These are phyloP conservation scores for Drosophila phalerata DNA, from an alignment of 2,888 invertebrate species.

Conservation along the genomic window DNA sequence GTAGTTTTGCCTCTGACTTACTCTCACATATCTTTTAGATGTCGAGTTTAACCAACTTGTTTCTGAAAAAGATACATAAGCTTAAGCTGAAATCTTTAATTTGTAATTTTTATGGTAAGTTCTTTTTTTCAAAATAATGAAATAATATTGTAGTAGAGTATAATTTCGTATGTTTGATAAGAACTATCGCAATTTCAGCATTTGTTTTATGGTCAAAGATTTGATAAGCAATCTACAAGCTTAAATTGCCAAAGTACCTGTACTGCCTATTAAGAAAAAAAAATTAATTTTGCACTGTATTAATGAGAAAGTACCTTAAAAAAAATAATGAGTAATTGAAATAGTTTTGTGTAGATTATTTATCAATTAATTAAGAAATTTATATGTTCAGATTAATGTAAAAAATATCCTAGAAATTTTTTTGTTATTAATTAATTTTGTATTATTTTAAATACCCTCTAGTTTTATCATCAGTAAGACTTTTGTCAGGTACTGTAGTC, in stretches of 20 bases:
- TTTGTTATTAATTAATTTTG: background rate
- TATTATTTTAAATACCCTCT: background rate
- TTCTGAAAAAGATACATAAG: background rate
- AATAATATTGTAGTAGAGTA: background rate
- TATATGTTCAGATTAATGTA: too few species aligned
- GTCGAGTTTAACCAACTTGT: background rate
- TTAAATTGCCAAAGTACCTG: conserved; percentile 15
- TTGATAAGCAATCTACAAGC: conserved; percentile 37
- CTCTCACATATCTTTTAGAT: background rate
- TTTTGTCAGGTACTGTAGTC: background rate
- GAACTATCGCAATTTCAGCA: conserved; percentile 20
- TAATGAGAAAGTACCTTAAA: background rate
- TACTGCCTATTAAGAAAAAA: background rate
- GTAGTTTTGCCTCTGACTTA: conserved; percentile 6
- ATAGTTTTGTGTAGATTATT: too few species aligned
- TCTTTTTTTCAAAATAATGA: conserved; percentile 1
- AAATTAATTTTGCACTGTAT: background rate
- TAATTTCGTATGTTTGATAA: conserved; percentile 26
- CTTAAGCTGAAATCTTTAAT: background rate
- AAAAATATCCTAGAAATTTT: too few species aligned
- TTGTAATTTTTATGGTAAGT: too few species aligned
- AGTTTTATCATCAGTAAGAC: background rate
- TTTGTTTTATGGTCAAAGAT: conserved; percentile 15
- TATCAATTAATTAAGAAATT: too few species aligned
- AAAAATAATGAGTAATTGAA: too few species aligned